These are phyloP conservation scores for Hozukius guyotensis DNA, from an alignment of 2,797 vertebrate genomes.

Conservation along the genomic window DNA sequence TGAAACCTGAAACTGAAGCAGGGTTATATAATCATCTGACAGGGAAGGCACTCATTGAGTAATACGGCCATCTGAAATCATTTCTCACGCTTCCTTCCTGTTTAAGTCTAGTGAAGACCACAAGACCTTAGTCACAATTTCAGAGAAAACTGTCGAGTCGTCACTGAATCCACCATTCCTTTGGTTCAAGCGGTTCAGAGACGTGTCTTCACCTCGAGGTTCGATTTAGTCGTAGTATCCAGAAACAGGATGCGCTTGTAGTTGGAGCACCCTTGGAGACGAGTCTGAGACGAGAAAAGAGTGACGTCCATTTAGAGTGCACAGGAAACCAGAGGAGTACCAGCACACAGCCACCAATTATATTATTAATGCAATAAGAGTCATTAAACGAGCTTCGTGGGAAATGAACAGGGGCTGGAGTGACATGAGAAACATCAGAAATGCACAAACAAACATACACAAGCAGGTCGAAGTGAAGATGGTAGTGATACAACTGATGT, in stretches of 20 bases:
- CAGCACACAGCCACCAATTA: background rate
- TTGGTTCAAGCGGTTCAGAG: background rate
- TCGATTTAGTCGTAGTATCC: background rate
- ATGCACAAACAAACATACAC: background rate
- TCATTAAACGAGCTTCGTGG: background rate
- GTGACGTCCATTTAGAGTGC: background rate
- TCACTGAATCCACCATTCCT: background rate
- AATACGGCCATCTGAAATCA: background rate
- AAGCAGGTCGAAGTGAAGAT: background rate
- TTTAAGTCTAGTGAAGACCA: background rate
- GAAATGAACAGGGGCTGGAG: background rate
- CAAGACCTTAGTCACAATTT: background rate
- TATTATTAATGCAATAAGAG: background rate
- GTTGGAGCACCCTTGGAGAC: background rate
- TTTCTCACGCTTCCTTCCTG: constrained; percentile 38
- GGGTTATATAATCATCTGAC: background rate
- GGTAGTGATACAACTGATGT: background rate
- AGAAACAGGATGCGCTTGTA: background rate
- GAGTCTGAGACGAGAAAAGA: background rate
- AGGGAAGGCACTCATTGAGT: background rate
- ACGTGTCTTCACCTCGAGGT: background rate
- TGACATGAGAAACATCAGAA: background rate
- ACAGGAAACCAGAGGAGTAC: background rate
- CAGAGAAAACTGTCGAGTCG: background rate
- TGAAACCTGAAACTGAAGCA: background rate